Percentiles rank a stretch among this genome's conserved stretches.
Evolutionary conservation across 2,888 invertebrate species (phyloP).

Genomic region (Tortricodes alternella): DNA sequence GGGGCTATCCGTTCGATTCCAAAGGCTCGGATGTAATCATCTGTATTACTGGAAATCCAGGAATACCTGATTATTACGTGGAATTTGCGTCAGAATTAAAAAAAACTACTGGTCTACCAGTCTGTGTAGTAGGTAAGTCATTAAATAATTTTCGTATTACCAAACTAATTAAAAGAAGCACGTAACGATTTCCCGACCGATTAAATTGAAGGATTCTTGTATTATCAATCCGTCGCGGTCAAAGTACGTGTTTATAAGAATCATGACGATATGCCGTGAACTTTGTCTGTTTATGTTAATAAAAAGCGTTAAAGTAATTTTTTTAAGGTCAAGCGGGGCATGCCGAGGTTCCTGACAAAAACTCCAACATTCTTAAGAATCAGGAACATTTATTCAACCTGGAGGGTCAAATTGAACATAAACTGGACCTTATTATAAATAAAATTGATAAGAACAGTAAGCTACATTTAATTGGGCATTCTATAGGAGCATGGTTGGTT

Average conservation of each 20-base stretch:
- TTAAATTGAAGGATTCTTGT: too few relatives aligned
- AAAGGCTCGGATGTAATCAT: constrained; percentile 85
- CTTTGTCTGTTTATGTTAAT: neutral
- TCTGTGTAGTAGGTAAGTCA: constrained; percentile 88
- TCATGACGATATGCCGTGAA: neutral
- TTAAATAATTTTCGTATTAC: neutral
- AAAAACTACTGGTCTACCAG: constrained; percentile 84
- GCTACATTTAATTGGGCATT: constrained; percentile 93
- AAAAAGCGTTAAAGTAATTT: constrained; percentile 7
- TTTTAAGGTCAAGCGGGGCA: constrained; percentile 90
- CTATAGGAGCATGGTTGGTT: constrained; percentile 93
- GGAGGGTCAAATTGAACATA: constrained; percentile 90
- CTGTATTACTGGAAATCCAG: constrained; percentile 94
- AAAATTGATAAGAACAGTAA: constrained; percentile 88
- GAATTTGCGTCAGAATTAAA: constrained; percentile 87
- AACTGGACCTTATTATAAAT: constrained; percentile 88
- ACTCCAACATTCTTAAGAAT: constrained; percentile 72
- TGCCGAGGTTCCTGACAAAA: constrained; percentile 69
- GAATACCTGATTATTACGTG: constrained; percentile 90
- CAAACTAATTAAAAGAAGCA: too few relatives aligned
- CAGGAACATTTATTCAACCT: constrained; percentile 87
- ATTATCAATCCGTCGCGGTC: too few relatives aligned
- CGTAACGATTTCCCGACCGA: too few relatives aligned
- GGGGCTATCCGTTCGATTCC: constrained; percentile 85
- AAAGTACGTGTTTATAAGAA: neutral